Evolutionary conservation across 2,113 vertebrate species (phyloP), one percentile per base, ranked within the genome.

Genomic region (Propithecus coquereli): DNA sequence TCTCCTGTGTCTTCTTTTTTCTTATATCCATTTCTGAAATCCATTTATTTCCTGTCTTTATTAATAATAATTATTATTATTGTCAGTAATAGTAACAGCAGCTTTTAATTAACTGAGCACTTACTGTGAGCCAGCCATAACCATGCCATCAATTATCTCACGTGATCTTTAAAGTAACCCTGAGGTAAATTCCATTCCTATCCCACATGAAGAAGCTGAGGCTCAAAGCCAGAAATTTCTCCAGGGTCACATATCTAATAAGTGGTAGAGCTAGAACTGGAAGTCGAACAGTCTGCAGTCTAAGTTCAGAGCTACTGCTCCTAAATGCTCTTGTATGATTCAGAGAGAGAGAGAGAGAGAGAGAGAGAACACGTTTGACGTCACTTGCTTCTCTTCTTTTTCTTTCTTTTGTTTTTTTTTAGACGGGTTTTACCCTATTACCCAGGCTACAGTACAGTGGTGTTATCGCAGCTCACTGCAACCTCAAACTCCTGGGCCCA

Each of bases 121-220:
- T 79, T 82, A 82, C 40, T 73, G 22, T 66, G 77, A 96, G 50
- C 40, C 52, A 85, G 76, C 37, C n/a, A 45, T 40, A 84, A 84
- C 30, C 9, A 90, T 30, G 54, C n/a, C 65, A 45, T 34, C 7
- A 37, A 90, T 68, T 47, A 96, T 61, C 66, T 94, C 77, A 91
- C 27, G 81, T 92, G 59, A 81, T 95, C 70, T 94, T 96, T 52
- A 95, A 59, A 93, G 68, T 77, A 91, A 82, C 30, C 59, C 65
- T 59, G 47, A 96, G 37, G 22, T 84, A 94, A 81, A 52, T 40
- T 84, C 54, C 23, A 91, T 91, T 84, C 74, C 43, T 87, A 47
- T 80, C 74, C 74, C 40, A 57, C 61, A 74, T 7, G 5, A 90
- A 61, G 70, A 85, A 43, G 47, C 54, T 81, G 73, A 90, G 45